Evolutionary conservation across 2,888 invertebrate genomes (phyloP), one percentile per base, ranked within the genome.

Genomic region (Xiphydria camelus): DNA sequence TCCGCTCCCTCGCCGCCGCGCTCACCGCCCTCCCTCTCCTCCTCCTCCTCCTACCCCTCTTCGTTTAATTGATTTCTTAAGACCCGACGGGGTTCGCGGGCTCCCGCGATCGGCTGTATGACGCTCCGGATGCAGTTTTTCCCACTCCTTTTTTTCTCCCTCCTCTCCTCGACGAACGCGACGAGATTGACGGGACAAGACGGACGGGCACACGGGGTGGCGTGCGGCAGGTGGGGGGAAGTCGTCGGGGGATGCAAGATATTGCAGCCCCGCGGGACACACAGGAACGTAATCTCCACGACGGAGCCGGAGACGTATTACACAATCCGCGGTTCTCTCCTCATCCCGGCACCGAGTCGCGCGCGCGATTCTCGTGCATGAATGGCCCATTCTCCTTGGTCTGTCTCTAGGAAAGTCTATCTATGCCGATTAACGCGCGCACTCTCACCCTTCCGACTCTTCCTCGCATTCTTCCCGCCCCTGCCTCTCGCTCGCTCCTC

Each of bases 211-310:
- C 37, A 26, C 26, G 10, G 10, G 1, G 7, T 6, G 4, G 26
- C 12, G 14, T 26, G 29, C 47, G 45, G 48, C 31, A 37, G 37
- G 39, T 12, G 14, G 49, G 39, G 41, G 47, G 45, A 39, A 48
- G 57, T 52, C 40, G 14, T 12, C 26, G 12, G 29, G 68, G 69
- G 59, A 78, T 79, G 73, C 73, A 74, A 74, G 74, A 74, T 73
- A 75, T 73, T 75, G 73, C 73, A 71, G 66, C 71, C 74, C 75
- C 73, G 66, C 72, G 75, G 73, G 74, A 73, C 69, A 67, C 64
- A 64, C 67, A 57, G 64, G 61, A 58, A 66, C 73, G 71, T 73
- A 75, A 75, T 75, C 74, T 75, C 74, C 62, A 68, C 70, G 73
- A 73, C 73, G 70, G 53, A 56, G 60, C 59, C 55, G 61, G 63